phyloP scores from a whole-genome alignment of 1,140 invertebrate species.

The Lepidurus arcticus region DNA sequence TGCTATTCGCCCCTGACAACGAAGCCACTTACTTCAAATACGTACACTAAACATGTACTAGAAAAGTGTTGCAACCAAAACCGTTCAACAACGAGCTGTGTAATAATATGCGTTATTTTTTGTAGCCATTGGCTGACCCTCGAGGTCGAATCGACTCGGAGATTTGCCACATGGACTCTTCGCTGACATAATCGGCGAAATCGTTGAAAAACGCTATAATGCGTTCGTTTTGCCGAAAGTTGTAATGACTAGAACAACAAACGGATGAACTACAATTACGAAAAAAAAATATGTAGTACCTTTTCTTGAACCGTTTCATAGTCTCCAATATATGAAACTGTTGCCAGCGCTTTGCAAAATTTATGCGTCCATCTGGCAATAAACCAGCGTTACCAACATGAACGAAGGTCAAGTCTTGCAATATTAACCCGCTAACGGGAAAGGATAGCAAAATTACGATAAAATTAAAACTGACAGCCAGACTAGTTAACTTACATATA shows the following conservation, averaged over 20 bases:
- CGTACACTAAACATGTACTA: background rate
- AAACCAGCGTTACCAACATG: conserved; percentile 93
- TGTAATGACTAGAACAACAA: conserved; percentile 60
- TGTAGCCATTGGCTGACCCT: conserved; percentile 45
- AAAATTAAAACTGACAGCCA: conserved; percentile 22
- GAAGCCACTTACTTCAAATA: background rate
- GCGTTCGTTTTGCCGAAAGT: conserved; percentile 83
- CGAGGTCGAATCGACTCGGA: conserved; percentile 93
- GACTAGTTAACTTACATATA: conserved; percentile 68
- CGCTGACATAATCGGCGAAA: conserved; percentile 89
- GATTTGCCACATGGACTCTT: conserved; percentile 96
- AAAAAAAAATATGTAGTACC: conserved; percentile 54
- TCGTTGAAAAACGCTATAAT: conserved; percentile 94
- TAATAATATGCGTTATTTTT: conserved; percentile 26
- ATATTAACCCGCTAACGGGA: conserved; percentile 80
- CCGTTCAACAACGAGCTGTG: background rate
- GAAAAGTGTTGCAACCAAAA: background rate
- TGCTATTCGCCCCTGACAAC: background rate
- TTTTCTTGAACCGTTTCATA: conserved; percentile 93
- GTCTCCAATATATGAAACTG: conserved; percentile 96
- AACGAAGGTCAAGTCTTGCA: conserved; percentile 98
- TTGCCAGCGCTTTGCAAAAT: conserved; percentile 97
- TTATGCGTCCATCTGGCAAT: conserved; percentile 75
- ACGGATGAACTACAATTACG: conserved; percentile 27
- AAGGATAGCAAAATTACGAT: conserved; percentile 32